Evolutionary conservation across 2,888 invertebrate species (phyloP), one percentile per base, ranked within the genome.

Genomic region (Cancer borealis): DNA sequence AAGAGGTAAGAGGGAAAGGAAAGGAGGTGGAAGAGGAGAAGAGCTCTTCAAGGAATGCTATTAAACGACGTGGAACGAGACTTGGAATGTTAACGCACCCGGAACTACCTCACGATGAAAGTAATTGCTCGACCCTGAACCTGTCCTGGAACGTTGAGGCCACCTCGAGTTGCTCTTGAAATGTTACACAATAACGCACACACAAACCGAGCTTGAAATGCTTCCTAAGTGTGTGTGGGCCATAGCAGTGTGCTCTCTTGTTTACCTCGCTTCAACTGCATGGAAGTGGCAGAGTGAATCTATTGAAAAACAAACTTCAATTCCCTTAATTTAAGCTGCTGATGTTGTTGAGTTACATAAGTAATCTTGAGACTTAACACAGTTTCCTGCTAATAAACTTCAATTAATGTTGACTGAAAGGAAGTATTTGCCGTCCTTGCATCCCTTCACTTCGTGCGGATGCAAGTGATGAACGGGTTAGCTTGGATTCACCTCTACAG

Each of bases 31-130:
- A 66, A 21, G 66, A 84, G 30, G 84, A 84, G 84, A 39, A 84
- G 84, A 84, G 84, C 3, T 84, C 84, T 30, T 39, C 3, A 30
- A 84, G 84, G 84, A 84, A 84, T 84, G 84, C 84, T 17, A 84
- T 84, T 84, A 84, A 39, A 39, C 39, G 84, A 84, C 84, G 39
- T 2, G 30, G 84, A 84, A 84, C 84, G 84, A 84, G 84, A 39
- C 84, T 84, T 84, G 84, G 84, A 84, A 84, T 84, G 84, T 39
- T 30, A 84, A 84, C 84, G 84, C 39, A 84, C 39, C 84, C 39
- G 30, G 30, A 84, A 30, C 39, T 3, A 10, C 39, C 84, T 39
- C 84, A 39, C 3, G 84, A 39, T 84, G 39, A 30, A 84, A 84
- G 84, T 84, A 84, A 84, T 84, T 84, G 39, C 84, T 30, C 84